Conservation (phyloP, 2,888 invertebrate species). For the Agrilus cyanescens region DNA sequence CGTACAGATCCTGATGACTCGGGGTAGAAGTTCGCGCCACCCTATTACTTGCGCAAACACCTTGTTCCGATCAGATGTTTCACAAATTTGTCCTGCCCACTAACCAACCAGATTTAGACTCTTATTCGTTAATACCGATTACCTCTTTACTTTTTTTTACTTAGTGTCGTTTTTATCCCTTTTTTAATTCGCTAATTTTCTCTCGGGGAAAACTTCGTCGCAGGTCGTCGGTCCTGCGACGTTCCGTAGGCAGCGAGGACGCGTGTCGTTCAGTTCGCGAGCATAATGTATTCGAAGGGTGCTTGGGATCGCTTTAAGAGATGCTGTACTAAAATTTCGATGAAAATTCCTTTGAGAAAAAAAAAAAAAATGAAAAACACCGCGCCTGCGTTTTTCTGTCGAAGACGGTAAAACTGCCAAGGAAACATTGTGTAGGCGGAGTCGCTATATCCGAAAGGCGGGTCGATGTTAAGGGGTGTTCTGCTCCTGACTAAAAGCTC, state of each 20-base stretch:
- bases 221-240: too few relatives aligned
- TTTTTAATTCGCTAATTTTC: too few relatives aligned
- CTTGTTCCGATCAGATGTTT: conserved; percentile 30
- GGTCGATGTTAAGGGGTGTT: conserved; percentile 31
- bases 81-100: conserved; percentile 32
- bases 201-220: too few relatives aligned
- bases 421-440: conserved; percentile 33
- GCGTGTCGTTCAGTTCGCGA: too few relatives aligned
- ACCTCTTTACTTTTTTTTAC: too few relatives aligned
- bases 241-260: too few relatives aligned
- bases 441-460: conserved; percentile 31
- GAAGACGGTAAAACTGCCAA: conserved; percentile 21
- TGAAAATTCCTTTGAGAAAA: too few relatives aligned
- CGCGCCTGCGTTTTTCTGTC: conserved; percentile 26
- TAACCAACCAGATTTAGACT: conserved; percentile 30
- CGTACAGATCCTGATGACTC: conserved; percentile 14
- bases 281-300: too few relatives aligned
- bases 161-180: too few relatives aligned
- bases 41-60: conserved; percentile 30
- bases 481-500: conserved; percentile 34
- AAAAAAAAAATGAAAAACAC: conserved; percentile 5
- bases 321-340: too few relatives aligned
- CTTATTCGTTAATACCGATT: conserved; percentile 22
- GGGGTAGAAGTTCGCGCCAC: conserved; percentile 29
- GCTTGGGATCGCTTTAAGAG: too few relatives aligned